Percentiles rank a stretch among this genome's conserved stretches.
phyloP scores from a whole-genome alignment of 1,140 invertebrate species.

The Calephelis virginiensis region DNA sequence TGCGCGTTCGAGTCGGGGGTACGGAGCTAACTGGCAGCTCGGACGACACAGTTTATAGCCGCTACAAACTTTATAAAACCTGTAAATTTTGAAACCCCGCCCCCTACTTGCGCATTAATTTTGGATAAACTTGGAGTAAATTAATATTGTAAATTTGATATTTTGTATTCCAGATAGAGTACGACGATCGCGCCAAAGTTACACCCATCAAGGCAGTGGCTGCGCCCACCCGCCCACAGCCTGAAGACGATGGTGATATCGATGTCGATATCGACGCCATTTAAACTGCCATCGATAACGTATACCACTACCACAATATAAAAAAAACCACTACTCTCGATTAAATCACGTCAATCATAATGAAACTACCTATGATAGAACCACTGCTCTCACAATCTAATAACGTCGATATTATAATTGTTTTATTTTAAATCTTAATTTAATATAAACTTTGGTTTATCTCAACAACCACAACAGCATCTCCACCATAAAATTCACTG shows the following conservation, averaged over 20 bases:
- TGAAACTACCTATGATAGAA: background rate
- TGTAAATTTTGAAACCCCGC: too few relatives aligned
- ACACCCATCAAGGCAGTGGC: conserved; percentile 85
- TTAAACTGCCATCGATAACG: conserved; percentile 75
- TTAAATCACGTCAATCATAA: background rate
- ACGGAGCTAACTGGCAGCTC: too few relatives aligned
- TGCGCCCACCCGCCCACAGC: conserved; percentile 68
- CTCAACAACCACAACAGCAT: too few relatives aligned
- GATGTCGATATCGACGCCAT: conserved; percentile 96
- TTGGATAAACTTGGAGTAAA: background rate
- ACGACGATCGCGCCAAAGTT: conserved; percentile 90
- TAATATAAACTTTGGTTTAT: too few relatives aligned
- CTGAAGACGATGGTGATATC: conserved; percentile 86
- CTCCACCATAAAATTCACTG: too few relatives aligned
- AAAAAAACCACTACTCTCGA: background rate
- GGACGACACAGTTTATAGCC: too few relatives aligned
- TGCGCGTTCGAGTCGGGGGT: too few relatives aligned
- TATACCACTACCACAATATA: conserved; percentile 11
- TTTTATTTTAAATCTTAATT: too few relatives aligned
- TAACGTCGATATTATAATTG: too few relatives aligned
- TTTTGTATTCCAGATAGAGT: conserved; percentile 84
- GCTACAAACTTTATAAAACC: too few relatives aligned
- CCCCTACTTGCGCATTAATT: too few relatives aligned
- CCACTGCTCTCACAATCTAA: too few relatives aligned
- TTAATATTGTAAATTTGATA: background rate